These are phyloP conservation scores for Watersipora subatra DNA, from an alignment of 1,140 invertebrate genomes.

Conservation along the genomic window DNA sequence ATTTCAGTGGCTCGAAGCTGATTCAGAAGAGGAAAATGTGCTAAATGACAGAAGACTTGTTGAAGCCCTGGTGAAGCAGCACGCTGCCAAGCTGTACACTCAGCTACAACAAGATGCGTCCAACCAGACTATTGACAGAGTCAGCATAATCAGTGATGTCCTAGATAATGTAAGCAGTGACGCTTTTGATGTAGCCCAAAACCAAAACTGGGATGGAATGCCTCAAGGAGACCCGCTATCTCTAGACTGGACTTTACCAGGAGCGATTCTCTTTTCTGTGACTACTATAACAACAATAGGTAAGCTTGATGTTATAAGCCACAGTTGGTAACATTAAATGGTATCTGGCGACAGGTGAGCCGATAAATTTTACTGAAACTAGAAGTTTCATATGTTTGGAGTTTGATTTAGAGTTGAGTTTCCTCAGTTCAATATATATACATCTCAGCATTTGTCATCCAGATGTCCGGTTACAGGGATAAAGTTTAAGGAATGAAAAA, in stretches of 20 bases:
- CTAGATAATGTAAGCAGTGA: neutral
- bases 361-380: no score
- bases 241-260: neutral
- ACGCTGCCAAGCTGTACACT: neutral
- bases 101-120: neutral
- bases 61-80: neutral
- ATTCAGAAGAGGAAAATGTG: neutral
- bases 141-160: neutral
- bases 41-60: neutral
- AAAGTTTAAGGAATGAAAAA: no score
- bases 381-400: no score
- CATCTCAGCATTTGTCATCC: no score
- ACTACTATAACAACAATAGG: neutral
- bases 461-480: no score
- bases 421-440: no score
- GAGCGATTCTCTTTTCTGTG: neutral
- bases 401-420: no score
- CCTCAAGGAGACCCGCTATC: neutral
- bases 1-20: neutral
- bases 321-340: no score
- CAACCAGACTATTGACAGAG: neutral
- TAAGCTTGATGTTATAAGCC: neutral
- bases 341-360: no score
- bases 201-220: neutral
- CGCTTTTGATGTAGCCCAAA: neutral